phyloP scores from a whole-genome alignment of 2,113 vertebrate species.

The Osmerus mordax region DNA sequence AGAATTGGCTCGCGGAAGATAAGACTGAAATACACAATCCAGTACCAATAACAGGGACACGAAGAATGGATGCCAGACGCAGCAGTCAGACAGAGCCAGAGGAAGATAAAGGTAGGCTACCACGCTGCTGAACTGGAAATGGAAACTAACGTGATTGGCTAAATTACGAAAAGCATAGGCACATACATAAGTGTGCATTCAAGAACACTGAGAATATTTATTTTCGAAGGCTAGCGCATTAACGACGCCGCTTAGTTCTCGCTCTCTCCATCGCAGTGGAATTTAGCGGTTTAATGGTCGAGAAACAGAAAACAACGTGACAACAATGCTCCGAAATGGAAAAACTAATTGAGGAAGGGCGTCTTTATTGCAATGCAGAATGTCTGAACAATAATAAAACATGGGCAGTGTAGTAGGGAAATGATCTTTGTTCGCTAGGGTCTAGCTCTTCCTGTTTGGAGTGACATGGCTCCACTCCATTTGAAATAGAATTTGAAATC shows the following conservation, averaged over 20 bases:
- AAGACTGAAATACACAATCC: neutral
- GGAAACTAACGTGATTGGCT: neutral
- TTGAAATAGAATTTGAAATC: neutral
- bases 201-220: neutral
- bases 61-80: neutral
- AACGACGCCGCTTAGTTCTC: neutral
- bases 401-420: neutral
- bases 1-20: neutral
- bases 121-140: neutral
- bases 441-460: neutral
- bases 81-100: neutral
- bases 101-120: constrained; percentile 2
- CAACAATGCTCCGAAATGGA: neutral
- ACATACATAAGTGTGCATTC: neutral
- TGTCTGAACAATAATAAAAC: neutral
- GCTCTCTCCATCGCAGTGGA: neutral
- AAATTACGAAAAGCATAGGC: neutral
- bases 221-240: neutral
- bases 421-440: neutral
- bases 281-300: neutral
- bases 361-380: neutral
- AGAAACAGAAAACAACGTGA: neutral
- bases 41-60: neutral
- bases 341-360: neutral
- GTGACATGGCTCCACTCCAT: neutral